Base-by-base conservation (phyloP, 2,888 invertebrate species). In the Horisme vitalbata region DNA sequence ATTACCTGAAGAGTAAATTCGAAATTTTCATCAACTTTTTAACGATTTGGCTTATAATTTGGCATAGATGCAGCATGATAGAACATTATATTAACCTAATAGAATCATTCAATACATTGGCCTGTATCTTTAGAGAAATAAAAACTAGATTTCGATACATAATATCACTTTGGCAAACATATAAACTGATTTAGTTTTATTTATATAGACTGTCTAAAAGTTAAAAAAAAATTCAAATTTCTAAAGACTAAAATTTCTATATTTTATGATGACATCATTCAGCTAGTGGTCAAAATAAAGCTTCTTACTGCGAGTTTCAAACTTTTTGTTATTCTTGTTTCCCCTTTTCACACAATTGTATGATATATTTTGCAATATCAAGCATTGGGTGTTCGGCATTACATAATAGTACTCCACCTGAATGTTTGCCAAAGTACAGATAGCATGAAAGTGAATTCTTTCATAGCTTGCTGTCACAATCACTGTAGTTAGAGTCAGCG, bases 401-500 rank as follows among this genome's bases (percentile, higher is more conserved):
- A 12, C 7, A 10, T 27, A 4, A 27, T 24, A 8, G 8, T 6
- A 14, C 30, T 13, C 2, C n/a, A 30, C 30, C 11, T 14, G 14
- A 32, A 45, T 30, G 24, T 44, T 35, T 44, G 38, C 21, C 43
- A 38, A 26, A 34, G 31, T 31, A 37, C 39, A 11, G 23, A 24
- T 24, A 37, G 39, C 52, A 52, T 41, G 46, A 27, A 30, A 32
- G 31, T 28, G 15, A 30, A 13, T 32, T 24, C 12, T 27, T 24
- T 26, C 24, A 28, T 24, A 18, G 61, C 58, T 23, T 61, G 57
- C 59, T 48, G 57, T 63, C 53, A 69, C 63, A 66, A 69, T n/a
- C 68, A 57, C 67, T n/a, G 76, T 80, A 83, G 80, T 69, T 80
- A 79, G 74, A 44, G 23, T 31, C 45, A 61, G 63, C 55, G 63